phyloP scores from a whole-genome alignment of 2,888 invertebrate genomes.

The Pterobdella sp. region DNA sequence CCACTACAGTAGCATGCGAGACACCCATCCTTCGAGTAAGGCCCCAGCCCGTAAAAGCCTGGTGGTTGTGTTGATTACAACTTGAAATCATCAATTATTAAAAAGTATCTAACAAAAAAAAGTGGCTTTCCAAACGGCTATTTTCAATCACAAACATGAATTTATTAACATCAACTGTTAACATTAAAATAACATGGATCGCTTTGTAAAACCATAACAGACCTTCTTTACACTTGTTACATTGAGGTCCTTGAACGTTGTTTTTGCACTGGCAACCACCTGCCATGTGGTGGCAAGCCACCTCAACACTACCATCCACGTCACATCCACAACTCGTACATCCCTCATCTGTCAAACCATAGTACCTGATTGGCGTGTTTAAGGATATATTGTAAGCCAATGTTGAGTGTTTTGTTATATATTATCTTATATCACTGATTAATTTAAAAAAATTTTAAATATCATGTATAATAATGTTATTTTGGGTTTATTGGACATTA shows the following conservation, averaged over 20 bases:
- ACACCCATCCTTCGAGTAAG: slow-evolving; percentile 40
- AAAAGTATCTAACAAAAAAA: not conserved
- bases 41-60: slow-evolving; percentile 41
- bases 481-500: not conserved
- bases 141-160: not conserved
- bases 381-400: not conserved
- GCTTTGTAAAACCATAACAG: slow-evolving; percentile 11
- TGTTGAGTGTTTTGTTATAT: not conserved
- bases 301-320: slow-evolving; percentile 36
- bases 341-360: slow-evolving; percentile 38
- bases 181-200: not conserved
- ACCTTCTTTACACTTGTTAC: slow-evolving; percentile 40
- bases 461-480: not conserved
- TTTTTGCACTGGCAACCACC: slow-evolving; percentile 40
- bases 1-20: slow-evolving; percentile 41
- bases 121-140: not conserved
- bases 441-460: slow-evolving; percentile 2
- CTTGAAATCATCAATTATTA: no score
- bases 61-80: not conserved
- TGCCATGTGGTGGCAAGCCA: slow-evolving; percentile 36
- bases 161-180: not conserved
- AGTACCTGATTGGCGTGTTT: slow-evolving; percentile 35
- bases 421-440: no score
- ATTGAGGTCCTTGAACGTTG: slow-evolving; percentile 36
- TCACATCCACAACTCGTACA: slow-evolving; percentile 41